Evolutionary conservation across 2,113 vertebrate species (phyloP), one percentile per base, ranked within the genome.

Genomic region (Macquaria ambigua): DNA sequence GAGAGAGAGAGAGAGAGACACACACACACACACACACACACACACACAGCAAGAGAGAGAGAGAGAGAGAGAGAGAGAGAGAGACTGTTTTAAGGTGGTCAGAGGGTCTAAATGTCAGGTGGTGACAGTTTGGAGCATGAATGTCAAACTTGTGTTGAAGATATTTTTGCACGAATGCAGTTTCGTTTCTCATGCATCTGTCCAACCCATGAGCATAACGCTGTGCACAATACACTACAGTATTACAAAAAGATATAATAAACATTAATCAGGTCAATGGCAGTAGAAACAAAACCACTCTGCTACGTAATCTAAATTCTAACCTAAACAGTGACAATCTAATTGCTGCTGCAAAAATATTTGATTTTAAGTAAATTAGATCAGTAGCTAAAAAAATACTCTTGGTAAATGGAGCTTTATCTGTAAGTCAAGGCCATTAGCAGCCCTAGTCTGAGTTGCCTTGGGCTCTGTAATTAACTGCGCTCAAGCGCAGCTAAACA

Each of bases 291-390:
- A 62, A 73, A 72, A 74, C 53, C 31, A 39, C 67, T 55, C 31
- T 70, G 41, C 41, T 31, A 11, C 41, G n/a, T 82, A 39, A 81
- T 89, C 50, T 72, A 43, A 88, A 91, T 86, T 73, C 72, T 76
- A 75, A 76, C 77, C 77, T 88, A 88, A 95, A 94, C 86, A 81
- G 93, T 95, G 95, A 96, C 95, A 95, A 96, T 97, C 94, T 97
- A 97, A 97, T 97, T 96, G 96, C 96, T 94, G 93, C 93, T 94
- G 95, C 96, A 97, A 97, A 97, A 98, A 98, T 97, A 97, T 97
- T 97, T 97, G 96, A 98, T 97, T 97, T 96, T 97, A 96, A 96
- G 95, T 96, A 96, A 98, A 98, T 98, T 97, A 98, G 97, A 98
- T 98, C 96, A 96, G 95, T 95, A 93, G 96, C 96, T 96, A 95